phyloP scores from a whole-genome alignment of 2,888 invertebrate genomes.

The Spodoptera exigua region DNA sequence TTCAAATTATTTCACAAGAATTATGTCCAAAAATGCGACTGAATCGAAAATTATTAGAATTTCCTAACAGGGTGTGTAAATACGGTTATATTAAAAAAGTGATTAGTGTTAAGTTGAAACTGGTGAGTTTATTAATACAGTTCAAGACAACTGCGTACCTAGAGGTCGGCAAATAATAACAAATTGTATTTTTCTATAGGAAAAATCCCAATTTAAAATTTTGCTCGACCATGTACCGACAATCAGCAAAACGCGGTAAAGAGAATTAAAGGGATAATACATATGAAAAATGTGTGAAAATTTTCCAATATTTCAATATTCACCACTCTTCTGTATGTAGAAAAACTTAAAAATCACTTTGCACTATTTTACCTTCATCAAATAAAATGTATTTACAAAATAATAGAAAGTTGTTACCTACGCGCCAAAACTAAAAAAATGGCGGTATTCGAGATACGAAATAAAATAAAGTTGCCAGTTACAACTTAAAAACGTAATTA shows the following conservation, averaged over 20 bases:
- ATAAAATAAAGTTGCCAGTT: conserved; percentile 48
- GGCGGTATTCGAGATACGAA: conserved; percentile 7
- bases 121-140: conserved; percentile 32
- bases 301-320: no score
- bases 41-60: conserved; percentile 64
- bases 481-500: conserved; percentile 42
- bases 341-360: no score
- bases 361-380: no score
- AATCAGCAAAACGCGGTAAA: no score
- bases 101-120: conserved; percentile 35
- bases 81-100: conserved; percentile 45
- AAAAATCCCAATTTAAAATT: conserved; percentile 1
- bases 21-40: conserved; percentile 53
- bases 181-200: conserved; percentile 11
- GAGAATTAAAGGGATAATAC: no score
- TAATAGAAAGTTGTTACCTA: neutral
- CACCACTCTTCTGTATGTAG: no score
- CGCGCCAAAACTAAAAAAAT: neutral
- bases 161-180: neutral
- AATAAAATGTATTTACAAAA: no score
- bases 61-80: conserved; percentile 66
- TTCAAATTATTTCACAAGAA: conserved; percentile 75
- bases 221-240: no score
- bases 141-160: neutral
- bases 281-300: no score